Percentiles rank a stretch among this genome's conserved stretches.
Conservation (phyloP, 1,140 invertebrate species). For the Pseudomyrmex cubaensis region DNA sequence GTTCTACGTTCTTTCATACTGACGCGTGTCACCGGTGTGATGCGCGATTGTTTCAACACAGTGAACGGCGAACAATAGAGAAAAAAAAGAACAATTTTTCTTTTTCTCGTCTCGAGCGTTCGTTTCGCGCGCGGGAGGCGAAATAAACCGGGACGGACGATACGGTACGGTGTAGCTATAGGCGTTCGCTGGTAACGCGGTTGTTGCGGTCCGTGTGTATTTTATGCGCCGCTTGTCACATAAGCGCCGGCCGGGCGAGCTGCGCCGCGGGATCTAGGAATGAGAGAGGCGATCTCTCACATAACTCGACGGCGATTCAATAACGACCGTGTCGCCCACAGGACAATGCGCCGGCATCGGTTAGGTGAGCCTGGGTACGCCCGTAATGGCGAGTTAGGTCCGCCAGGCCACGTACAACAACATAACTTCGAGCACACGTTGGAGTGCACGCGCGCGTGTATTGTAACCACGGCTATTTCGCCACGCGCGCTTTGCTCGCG, state of each 20-base stretch:
- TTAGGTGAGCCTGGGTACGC: constrained; percentile 51
- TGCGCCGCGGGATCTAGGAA: constrained; percentile 33
- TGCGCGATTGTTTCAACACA: not conserved
- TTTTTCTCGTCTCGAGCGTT: too few species aligned
- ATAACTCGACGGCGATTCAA: constrained; percentile 76
- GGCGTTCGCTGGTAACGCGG: constrained; percentile 36
- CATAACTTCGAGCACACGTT: constrained; percentile 56
- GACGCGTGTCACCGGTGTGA: not conserved
- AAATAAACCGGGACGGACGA: not conserved
- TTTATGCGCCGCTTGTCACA: constrained; percentile 56
- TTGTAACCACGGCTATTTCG: constrained; percentile 52
- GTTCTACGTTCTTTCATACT: too few species aligned
- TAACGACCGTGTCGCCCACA: constrained; percentile 72
- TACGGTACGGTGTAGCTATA: constrained; percentile 6
- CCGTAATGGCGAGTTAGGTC: constrained; percentile 48
- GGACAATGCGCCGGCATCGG: constrained; percentile 69
- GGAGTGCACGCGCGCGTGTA: constrained; percentile 30
- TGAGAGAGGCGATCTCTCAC: constrained; percentile 62
- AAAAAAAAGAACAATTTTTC: too few species aligned
- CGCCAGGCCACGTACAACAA: constrained; percentile 31
- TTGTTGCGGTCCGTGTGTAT: constrained; percentile 42
- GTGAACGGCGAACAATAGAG: not conserved
- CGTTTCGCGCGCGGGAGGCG: not conserved
- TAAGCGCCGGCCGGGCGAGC: not conserved
- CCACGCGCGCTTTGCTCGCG: constrained; percentile 49